Conservation (phyloP, 2,797 vertebrate species). For the Telmatherina bonti region DNA sequence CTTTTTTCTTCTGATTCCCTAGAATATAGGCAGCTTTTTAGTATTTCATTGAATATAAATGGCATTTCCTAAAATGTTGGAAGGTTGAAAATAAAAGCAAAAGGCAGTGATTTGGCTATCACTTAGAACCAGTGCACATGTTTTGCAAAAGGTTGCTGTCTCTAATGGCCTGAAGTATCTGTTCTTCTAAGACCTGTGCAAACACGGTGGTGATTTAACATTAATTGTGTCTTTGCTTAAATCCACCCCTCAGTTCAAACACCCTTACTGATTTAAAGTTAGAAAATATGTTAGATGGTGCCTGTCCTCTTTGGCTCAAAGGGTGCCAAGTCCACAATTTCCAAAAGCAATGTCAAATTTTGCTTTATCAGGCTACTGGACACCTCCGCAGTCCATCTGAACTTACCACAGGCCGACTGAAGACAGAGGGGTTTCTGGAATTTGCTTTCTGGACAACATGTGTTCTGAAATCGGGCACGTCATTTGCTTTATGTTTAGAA, state of each 20-base stretch:
- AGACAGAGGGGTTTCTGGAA: no score
- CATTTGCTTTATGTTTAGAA: not conserved
- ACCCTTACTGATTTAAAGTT: not conserved
- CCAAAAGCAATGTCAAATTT: not conserved
- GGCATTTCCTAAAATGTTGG: not conserved
- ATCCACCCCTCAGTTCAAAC: no score
- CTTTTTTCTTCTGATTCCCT: conserved; percentile 27
- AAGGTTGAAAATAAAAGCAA: not conserved
- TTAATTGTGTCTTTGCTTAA: no score
- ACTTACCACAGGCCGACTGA: not conserved
- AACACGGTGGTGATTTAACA: no score
- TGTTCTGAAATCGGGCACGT: not conserved
- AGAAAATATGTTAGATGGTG: not conserved
- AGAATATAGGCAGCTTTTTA: conserved; percentile 23
- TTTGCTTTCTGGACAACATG: not conserved
- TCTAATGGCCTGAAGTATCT: no score
- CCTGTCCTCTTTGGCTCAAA: not conserved
- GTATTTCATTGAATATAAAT: conserved; percentile 24
- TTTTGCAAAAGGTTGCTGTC: no score
- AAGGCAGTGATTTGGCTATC: not conserved
- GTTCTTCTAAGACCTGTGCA: no score
- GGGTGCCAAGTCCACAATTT: not conserved
- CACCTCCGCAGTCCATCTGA: not conserved
- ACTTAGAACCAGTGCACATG: not conserved
- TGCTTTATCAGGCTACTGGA: not conserved